Evolutionary conservation across 2,888 invertebrate species (phyloP), one percentile per base, ranked within the genome.

Genomic region (Melanophora roralis): DNA sequence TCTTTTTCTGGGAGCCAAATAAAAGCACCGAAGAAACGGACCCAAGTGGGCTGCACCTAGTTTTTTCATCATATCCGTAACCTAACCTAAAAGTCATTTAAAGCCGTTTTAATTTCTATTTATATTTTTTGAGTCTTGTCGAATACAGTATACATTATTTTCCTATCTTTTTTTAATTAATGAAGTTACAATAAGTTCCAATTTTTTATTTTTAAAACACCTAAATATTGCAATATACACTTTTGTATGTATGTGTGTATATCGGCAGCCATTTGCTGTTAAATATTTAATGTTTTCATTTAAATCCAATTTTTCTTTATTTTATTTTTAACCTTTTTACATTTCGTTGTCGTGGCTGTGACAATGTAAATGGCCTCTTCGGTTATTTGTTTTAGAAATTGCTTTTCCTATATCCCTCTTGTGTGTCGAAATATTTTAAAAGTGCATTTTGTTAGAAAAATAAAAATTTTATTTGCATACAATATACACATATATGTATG

Each of bases 381-480:
- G 16, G 62, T 60, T 62, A 34, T 73, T 67, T 65, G 16, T 65
- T 71, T 75, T 47, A 47, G 14, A 78, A 73, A 60, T 57, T 62
- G 47, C n/a, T 60, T 65, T 59, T 36, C 34, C 21, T 19, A 55
- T 69, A 32, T 55, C 21, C 23, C 27, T 27, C 6, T 59, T 14
- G 9, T 59, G 36, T 9, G 53, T 53, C 38, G 27, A 27, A 27
- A 27, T 16, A 36, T 32, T 40, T 53, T n/a, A 3, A 2, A 68
- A 68, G 40, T 55, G 34, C 57, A 51, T 51, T 36, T 23, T 68
- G 53, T 71, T 27, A 43, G 32, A 21, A 43, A 60, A 55, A 43
- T 21, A 49, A 1, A 36, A 19, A 19, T 19, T n/a, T 45, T 59
- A n/a, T 16, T 5, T 51, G 32, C 23, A 19, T 72, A 27, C 27